A percentile compares a stretch with the other conserved stretches of the same genome.
phyloP scores from a whole-genome alignment of 2,888 invertebrate genomes.

The Leptinotarsa juncta region DNA sequence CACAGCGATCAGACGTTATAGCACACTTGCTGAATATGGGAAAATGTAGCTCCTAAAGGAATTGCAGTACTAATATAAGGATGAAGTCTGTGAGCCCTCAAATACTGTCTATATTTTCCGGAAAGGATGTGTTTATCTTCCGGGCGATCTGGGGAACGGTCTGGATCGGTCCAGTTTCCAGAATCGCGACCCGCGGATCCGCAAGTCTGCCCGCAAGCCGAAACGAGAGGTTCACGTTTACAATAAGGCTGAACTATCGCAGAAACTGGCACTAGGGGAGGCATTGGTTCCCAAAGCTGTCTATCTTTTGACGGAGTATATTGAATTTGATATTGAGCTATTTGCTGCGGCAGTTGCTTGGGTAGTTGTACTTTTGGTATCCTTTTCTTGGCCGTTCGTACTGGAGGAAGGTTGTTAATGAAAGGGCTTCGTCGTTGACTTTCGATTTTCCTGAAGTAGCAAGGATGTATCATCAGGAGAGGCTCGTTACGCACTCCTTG shows the following conservation, averaged over 20 bases:
- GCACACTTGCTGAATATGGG: conserved; percentile 72
- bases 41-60: conserved; percentile 67
- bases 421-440: conserved; percentile 85
- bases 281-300: conserved; percentile 61
- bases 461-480: conserved; percentile 89
- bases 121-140: conserved; percentile 60
- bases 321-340: conserved; percentile 59
- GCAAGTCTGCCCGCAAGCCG: conserved; percentile 62
- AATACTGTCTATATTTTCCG: conserved; percentile 71
- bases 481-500: conserved; percentile 86
- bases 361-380: conserved; percentile 56
- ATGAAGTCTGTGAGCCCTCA: conserved; percentile 71
- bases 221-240: conserved; percentile 64
- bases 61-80: conserved; percentile 69
- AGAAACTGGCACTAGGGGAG: conserved; percentile 62
- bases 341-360: conserved; percentile 62
- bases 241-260: conserved; percentile 57
- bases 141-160: conserved; percentile 63
- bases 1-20: conserved; percentile 72
- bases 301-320: conserved; percentile 49
- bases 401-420: conserved; percentile 81
- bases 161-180: conserved; percentile 63
- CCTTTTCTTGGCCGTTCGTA: conserved; percentile 54
- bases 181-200: conserved; percentile 60
- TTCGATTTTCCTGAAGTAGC: conserved; percentile 89